phyloP scores from a whole-genome alignment of 1,140 invertebrate genomes.

The Solen grandis region DNA sequence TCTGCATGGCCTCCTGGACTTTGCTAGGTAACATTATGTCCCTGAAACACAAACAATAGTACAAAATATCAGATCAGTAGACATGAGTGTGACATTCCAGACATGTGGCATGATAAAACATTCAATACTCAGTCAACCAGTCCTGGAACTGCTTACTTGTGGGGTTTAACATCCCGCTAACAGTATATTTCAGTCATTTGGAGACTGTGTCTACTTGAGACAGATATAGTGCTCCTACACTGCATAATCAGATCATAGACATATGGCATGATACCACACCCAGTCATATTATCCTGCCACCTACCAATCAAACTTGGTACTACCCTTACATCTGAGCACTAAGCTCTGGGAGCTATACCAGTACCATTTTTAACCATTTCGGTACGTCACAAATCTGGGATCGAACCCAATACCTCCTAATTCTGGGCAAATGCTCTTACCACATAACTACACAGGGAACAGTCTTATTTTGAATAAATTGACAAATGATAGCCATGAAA shows the following conservation, averaged over 20 bases:
- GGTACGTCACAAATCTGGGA: too few species aligned
- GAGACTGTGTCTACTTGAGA: not conserved
- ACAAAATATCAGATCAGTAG: not conserved
- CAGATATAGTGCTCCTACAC: not conserved
- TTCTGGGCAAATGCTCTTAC: too few species aligned
- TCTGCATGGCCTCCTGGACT: slow-evolving; percentile 99
- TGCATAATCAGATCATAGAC: too few species aligned
- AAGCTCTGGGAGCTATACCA: too few species aligned
- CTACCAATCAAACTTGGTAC: too few species aligned
- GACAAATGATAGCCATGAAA: not conserved
- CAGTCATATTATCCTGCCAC: too few species aligned
- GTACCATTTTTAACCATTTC: too few species aligned
- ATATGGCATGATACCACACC: too few species aligned
- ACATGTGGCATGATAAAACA: not conserved
- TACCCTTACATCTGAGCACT: too few species aligned
- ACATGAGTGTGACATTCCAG: not conserved
- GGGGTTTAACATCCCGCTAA: not conserved
- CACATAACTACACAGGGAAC: not conserved
- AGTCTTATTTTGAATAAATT: not conserved
- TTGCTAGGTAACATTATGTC: slow-evolving; percentile 95
- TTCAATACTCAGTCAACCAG: too few species aligned
- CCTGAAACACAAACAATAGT: slow-evolving; percentile 84
- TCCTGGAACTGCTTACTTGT: not conserved
- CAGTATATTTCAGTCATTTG: not conserved
- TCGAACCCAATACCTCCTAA: too few species aligned